phyloP scores from a whole-genome alignment of 2,797 vertebrate genomes.

The Antrozous pallidus region DNA sequence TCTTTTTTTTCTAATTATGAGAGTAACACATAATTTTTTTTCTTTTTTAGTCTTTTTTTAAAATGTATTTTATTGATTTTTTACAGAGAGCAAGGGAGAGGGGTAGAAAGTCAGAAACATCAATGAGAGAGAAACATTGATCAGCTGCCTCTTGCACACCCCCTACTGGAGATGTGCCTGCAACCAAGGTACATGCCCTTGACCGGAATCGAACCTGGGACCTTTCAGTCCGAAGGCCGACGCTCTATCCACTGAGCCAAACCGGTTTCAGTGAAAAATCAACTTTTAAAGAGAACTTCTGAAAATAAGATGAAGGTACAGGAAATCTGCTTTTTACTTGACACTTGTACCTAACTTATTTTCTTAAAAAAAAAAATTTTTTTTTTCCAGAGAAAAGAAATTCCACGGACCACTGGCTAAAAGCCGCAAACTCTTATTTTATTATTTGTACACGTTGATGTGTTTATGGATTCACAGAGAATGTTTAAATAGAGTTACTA shows the following conservation, averaged over 20 bases:
- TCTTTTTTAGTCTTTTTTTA: too few relatives aligned
- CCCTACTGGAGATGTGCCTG: too few relatives aligned
- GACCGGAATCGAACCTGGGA: too few relatives aligned
- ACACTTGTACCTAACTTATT: conserved; percentile 12
- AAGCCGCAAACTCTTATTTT: background rate
- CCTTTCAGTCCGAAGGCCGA: too few relatives aligned
- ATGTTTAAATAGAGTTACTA: conserved; percentile 36
- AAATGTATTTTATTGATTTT: too few relatives aligned
- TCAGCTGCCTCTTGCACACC: too few relatives aligned
- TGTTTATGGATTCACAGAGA: background rate
- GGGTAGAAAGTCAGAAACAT: too few relatives aligned
- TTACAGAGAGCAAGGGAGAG: too few relatives aligned
- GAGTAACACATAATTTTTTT: background rate
- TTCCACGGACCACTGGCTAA: background rate
- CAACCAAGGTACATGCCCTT: too few relatives aligned
- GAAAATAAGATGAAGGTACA: background rate
- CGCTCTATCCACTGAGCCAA: too few relatives aligned
- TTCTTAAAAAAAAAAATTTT: background rate
- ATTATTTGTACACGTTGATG: background rate
- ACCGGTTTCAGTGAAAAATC: too few relatives aligned
- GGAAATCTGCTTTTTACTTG: conserved; percentile 41
- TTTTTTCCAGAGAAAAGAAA: background rate
- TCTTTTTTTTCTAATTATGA: conserved; percentile 13
- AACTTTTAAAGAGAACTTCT: conserved; percentile 27
- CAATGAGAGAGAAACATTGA: too few relatives aligned